A percentile compares a stretch with the other conserved stretches of the same genome.
Conservation (phyloP, 2,888 invertebrate species). For the Malachius bipustulatus region DNA sequence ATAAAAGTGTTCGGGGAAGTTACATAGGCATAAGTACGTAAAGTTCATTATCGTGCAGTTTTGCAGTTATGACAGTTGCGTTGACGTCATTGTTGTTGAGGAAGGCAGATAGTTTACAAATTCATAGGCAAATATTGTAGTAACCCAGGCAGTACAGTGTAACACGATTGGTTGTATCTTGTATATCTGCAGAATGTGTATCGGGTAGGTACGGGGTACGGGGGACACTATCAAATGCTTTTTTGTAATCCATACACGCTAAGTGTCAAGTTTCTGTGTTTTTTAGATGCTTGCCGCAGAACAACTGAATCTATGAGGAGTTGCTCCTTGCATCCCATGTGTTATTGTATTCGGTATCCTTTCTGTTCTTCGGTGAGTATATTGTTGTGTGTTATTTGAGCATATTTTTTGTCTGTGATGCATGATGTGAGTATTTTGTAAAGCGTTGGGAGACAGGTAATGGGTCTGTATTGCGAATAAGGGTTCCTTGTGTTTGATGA, state of each 20-base stretch:
- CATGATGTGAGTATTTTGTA: slow-evolving; percentile 6
- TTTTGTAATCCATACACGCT: slow-evolving; percentile 7
- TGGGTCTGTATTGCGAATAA: slow-evolving; percentile 5
- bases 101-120: too few relatives aligned
- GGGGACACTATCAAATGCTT: slow-evolving; percentile 5
- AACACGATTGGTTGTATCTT: too few relatives aligned
- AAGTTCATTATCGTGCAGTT: too few relatives aligned
- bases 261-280: not conserved
- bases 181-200: too few relatives aligned
- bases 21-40: too few relatives aligned
- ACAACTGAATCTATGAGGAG: not conserved
- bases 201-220: too few relatives aligned
- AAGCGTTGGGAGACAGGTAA: slow-evolving; percentile 6
- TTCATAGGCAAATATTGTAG: too few relatives aligned
- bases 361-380: too few relatives aligned
- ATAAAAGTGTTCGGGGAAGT: too few relatives aligned
- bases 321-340: slow-evolving; percentile 4
- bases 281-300: not conserved
- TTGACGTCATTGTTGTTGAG: too few relatives aligned
- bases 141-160: too few relatives aligned
- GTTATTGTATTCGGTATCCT: not conserved
- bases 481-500: not conserved
- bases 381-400: slow-evolving; percentile 2
- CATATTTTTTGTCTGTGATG: not conserved
- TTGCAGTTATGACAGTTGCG: too few relatives aligned